A percentile compares a stretch with the other conserved stretches of the same genome.
Evolutionary conservation across 2,888 invertebrate species (phyloP).

Genomic region (Allacma fusca): DNA sequence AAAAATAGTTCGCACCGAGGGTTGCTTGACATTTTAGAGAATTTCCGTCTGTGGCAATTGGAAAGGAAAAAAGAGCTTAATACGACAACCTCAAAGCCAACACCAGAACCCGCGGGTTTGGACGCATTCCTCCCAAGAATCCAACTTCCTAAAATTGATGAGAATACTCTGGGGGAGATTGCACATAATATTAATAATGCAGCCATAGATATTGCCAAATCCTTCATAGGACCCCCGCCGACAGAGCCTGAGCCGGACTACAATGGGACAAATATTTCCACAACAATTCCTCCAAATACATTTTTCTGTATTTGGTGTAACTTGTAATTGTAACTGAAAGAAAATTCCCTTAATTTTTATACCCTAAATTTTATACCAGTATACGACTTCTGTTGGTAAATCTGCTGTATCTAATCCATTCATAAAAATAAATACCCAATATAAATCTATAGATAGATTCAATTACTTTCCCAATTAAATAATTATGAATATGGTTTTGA

Average conservation of each 20-base stretch:
- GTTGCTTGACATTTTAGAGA: conserved; percentile 38
- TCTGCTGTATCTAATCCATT: no score
- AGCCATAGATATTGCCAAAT: conserved; percentile 22
- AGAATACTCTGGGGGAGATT: conserved; percentile 2
- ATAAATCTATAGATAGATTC: no score
- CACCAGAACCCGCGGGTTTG: conserved; percentile 27
- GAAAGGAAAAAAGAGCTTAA: conserved; percentile 20
- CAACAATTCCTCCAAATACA: conserved; percentile 34
- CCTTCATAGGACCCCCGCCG: conserved; percentile 36
- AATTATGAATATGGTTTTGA: no score
- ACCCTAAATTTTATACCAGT: no score
- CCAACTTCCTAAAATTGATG: conserved; percentile 28
- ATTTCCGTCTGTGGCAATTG: conserved; percentile 39
- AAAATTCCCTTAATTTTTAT: no score
- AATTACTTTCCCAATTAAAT: no score
- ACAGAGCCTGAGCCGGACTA: conserved; percentile 14
- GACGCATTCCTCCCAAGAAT: conserved; percentile 34
- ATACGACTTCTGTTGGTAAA: no score
- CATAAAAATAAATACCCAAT: no score
- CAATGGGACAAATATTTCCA: conserved; percentile 17
- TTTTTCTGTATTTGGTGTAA: conserved; percentile 39
- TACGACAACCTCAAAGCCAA: conserved; percentile 5
- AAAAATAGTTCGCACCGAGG: conserved; percentile 10
- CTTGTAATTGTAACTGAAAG: neutral
- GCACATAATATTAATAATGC: neutral